Evolutionary conservation across 1,140 invertebrate genomes (phyloP), one percentile per base, ranked within the genome.

Genomic region (Grapholita molesta): DNA sequence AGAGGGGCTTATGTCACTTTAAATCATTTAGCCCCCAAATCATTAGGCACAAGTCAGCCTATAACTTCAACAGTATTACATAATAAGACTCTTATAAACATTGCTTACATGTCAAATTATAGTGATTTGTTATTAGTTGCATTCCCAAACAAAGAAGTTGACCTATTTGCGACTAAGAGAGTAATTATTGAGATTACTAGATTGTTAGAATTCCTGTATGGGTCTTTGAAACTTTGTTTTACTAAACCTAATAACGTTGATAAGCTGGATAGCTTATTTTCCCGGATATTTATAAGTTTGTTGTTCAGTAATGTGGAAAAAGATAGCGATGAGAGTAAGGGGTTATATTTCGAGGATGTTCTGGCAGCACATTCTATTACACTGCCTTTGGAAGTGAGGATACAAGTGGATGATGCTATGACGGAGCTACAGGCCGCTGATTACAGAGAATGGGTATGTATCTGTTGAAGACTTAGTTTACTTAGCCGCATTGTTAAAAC

Each of bases 381-480:
- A n/a, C 81, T 97, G 57, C 95, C 96, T 1, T 93, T 94, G 80
- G 96, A 96, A 76, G 95, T 95, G 8, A 94, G 95, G 78, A 92
- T 96, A 72, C 95, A 96, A 85, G 94, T 97, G 66, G 96, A 96
- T 80, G 95, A 96, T 86, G 95, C 95, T 3, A 88, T 97, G 4
- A 96, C 95, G 78, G 96, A 97, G 88, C 93, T 97, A 83, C 96
- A 96, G 90, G 95, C 96, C 15, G 96, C 96, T 91, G 96, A 97
- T 89, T 96, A 96, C 86, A 92, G 95, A 77, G 95, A 96, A 88
- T 96, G 95, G 95, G 95, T 95, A 92, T 75, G 84, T 76, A 69
- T 38, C n/a, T n/a, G n/a, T n/a, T n/a, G n/a, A n/a, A n/a, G n/a
- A n/a, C n/a, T n/a, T n/a, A n/a, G n/a, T n/a, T n/a, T n/a, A n/a